Evolutionary conservation across 23 tunicate genomes (phyloP), one percentile per base, ranked within the genome.

Genomic region (Botrylloides violaceus): DNA sequence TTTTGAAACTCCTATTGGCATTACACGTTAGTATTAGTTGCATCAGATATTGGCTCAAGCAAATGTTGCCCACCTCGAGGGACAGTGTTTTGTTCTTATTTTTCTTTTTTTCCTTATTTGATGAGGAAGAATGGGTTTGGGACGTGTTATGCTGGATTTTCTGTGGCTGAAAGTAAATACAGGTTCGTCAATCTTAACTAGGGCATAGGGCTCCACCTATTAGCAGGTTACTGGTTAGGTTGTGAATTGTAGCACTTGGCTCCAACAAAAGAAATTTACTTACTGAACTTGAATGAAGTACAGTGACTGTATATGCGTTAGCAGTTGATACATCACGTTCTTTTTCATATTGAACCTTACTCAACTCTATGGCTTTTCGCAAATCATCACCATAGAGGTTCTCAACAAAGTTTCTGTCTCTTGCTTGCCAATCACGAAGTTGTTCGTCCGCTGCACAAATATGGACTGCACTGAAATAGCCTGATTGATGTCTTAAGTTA

Each of bases 291-390:
- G 55, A 47, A 47, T 12, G 12, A 47, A 47, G 18, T 47, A 58
- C 26, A 4, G 3, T 58, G 26, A 28, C 62, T 5, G 62, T 23
- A 58, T 58, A 9, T 9, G 23, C 12, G 3, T 58, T 5, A 58
- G 4, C 3, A 23, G 29, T 23, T 58, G 5, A 28, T 58, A 29
- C 62, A 58, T 58, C n/a, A n/a, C n/a, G n/a, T n/a, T n/a, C n/a
- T n/a, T 15, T 39, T 26, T 68, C 74, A 0, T 37, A 36, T 22
- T 68, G 55, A 24, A 68, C 57, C n/a, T 36, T 68, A 26, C 74
- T 68, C 24, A 68, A n/a, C 37, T 68, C 74, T 35, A 68, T 37
- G 19, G 74, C 74, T 4, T 28, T 24, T 68, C 37, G 36, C 29
- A 68, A 43, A 68, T 68, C 74, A 35, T 39, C 58, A 2, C 37